Evolutionary conservation across 1,140 invertebrate genomes (phyloP), one percentile per base, ranked within the genome.

Genomic region (Megalonaias nervosa): DNA sequence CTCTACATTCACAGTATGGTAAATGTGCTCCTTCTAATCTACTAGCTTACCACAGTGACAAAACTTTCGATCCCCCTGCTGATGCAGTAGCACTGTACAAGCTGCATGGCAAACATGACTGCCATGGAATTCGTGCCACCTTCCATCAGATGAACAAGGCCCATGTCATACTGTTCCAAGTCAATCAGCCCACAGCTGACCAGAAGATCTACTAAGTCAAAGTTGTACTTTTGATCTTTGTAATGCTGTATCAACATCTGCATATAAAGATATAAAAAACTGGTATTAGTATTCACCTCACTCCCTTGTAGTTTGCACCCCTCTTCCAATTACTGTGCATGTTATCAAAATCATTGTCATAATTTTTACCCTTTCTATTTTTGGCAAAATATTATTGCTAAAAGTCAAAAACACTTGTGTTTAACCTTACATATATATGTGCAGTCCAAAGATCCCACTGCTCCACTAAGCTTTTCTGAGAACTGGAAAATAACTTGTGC

Each of bases 171-270:
- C 89, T 97, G 94, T 57, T 91, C 91, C 82, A 95, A 90, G 83
- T 93, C 94, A 5, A 96, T 89, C 48, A 96, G 91, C 74, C 93
- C 93, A 71, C 84, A 93, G 84, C 95, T 93, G 66, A 99, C 95
- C 0, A 99, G 92, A 78, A 94, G 94, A 88, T 99, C 97, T 2
- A 99, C 94, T 0, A 96, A 96, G 82, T 99, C 97, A 56, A 98
- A 92, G 87, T 98, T 99, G 87, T 95, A 99, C 76, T 94, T 94
- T 56, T 94, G 93, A 67, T 99, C 97, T 79, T 98, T 96, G 60
- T 96, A 93, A 84, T 95, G 95, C 81, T 98, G 97, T 1, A 91
- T 94, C 77, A 96, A 81, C 89, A 92, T 67, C 89, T 90, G 79
- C 58, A 75, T 23, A 67, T 14, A 61, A 6, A 38, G 4, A 38